phyloP scores from a whole-genome alignment of 2,113 vertebrate species.

The Sphyrna mokarran region DNA sequence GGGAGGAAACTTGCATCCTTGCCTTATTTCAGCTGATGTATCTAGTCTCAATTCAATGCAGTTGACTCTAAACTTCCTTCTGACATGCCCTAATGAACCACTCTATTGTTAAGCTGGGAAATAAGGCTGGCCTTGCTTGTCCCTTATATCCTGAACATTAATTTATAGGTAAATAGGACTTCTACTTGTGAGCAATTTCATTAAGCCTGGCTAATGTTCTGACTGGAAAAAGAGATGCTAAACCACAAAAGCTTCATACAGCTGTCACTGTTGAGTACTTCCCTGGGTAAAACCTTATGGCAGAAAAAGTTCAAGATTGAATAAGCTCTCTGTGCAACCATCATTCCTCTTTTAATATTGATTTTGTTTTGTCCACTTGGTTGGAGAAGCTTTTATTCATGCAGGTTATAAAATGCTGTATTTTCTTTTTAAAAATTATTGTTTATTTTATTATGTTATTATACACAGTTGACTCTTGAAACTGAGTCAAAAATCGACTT shows the following conservation, averaged over 20 bases:
- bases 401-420: neutral
- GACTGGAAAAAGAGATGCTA: neutral
- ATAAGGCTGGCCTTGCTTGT: neutral
- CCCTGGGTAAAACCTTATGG: neutral
- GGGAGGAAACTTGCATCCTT: neutral
- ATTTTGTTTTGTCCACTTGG: neutral
- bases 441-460: neutral
- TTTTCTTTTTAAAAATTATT: neutral
- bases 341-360: neutral
- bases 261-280: conserved; percentile 26
- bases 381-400: neutral
- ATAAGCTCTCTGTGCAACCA: neutral
- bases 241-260: conserved; percentile 8
- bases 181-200: neutral
- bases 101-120: neutral
- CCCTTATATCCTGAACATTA: neutral
- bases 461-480: neutral
- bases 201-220: neutral
- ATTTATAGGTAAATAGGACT: neutral
- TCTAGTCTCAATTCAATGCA: neutral
- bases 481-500: neutral
- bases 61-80: neutral
- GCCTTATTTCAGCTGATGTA: neutral
- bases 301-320: neutral
- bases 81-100: neutral